Evolutionary conservation across 2,888 invertebrate genomes (phyloP), one percentile per base, ranked within the genome.

Genomic region (Helicoverpa assulta): DNA sequence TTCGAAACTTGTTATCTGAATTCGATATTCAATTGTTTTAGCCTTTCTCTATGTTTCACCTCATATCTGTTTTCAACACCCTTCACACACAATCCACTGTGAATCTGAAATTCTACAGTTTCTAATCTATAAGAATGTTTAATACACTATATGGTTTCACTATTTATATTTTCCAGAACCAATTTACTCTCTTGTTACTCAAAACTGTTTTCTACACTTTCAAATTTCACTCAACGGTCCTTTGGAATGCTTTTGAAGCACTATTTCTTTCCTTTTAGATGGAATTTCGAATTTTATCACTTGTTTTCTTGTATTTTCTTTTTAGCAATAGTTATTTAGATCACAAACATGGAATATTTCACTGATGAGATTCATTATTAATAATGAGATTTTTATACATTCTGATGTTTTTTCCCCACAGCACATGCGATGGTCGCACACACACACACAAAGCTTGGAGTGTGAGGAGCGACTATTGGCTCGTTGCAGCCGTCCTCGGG

Each of bases 341-440:
- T 50, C 64, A 79, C 61, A 16, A 40, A 57, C 16, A 62, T 73
- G 37, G 55, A 50, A 33, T 33, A 50, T 63, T 50, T 40, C 55
- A 53, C 19, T 54, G 10, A 50, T 65, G 57, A 21, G 29, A 53
- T 19, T 1, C 19, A 19, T 18, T 40, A 40, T 12, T 12, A 18
- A 33, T 58, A n/a, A 5, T 14, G 8, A 21, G 52, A 10, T 3
- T 14, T 56, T 16, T 56, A 12, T 0, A 18, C 8, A n/a, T 21
- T 51, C n/a, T 82, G 2, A 70, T 12, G 3, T 58, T 52, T 47
- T 47, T 2, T 68, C 63, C 75, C 70, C 69, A 0, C 96, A 97
- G 97, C 97, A 97, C 91, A 96, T 97, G 96, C 97, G 97, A 90
- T 96, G 97, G 96, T 96, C 96, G 72, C 96, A 96, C 90, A 97